phyloP scores from a whole-genome alignment of 2,797 vertebrate genomes.

The Silurus aristotelis region DNA sequence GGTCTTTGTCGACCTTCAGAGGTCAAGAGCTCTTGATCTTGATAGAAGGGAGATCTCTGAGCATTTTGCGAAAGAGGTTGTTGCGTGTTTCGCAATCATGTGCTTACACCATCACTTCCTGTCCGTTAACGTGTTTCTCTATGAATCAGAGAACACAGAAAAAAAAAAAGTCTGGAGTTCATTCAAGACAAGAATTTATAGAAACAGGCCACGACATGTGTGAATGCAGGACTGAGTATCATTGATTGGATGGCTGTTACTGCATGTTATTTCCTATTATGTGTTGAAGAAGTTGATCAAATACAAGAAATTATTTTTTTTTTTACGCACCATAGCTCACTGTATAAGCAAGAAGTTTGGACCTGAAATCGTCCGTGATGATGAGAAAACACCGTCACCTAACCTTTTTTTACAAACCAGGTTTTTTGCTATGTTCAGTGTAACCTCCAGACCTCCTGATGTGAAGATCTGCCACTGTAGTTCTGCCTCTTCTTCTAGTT shows the following conservation, averaged over 20 bases:
- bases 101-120: constrained; percentile 43
- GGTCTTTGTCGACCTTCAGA: not conserved
- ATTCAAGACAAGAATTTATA: not conserved
- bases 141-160: constrained; percentile 7
- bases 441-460: not conserved
- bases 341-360: not conserved
- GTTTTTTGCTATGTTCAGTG: not conserved
- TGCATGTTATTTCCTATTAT: not conserved
- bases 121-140: constrained; percentile 27
- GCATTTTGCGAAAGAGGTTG: constrained; percentile 35
- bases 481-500: too few species aligned
- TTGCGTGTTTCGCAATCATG: constrained; percentile 37
- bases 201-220: not conserved
- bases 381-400: not conserved
- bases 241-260: not conserved
- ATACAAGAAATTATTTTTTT: accelerated
- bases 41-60: not conserved
- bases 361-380: not conserved
- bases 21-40: constrained; percentile 25
- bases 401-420: too few species aligned
- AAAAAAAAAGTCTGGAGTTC: not conserved
- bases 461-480: not conserved
- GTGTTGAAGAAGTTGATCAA: not conserved
- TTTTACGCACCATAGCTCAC: too few species aligned
- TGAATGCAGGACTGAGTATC: too few species aligned